A percentile compares a stretch with the other conserved stretches of the same genome.
These are phyloP conservation scores for Champsocephalus esox DNA, from an alignment of 2,797 vertebrate species.

Conservation along the genomic window DNA sequence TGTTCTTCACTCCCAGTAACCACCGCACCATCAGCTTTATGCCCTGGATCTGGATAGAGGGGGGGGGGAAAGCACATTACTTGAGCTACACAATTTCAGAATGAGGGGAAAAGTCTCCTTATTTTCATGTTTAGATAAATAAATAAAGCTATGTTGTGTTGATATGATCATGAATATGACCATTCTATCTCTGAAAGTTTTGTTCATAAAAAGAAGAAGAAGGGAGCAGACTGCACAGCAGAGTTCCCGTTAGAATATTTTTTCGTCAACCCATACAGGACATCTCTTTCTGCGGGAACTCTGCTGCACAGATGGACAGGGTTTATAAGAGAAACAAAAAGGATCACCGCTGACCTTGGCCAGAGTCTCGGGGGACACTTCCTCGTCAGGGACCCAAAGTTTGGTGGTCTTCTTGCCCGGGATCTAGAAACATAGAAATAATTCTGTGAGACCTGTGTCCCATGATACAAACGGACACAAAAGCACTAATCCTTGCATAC, in stretches of 20 bases:
- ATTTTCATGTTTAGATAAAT: not conserved
- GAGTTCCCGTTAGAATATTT: too few relatives aligned
- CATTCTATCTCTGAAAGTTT: not conserved
- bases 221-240: not conserved
- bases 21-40: constrained; percentile 99
- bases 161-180: not conserved
- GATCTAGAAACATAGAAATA: constrained; percentile 79
- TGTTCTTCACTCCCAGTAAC: constrained; percentile 98
- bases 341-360: constrained; percentile 89
- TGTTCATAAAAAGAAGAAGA: not conserved
- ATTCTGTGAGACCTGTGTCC: not conserved
- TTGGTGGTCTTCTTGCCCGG: constrained; percentile 98
- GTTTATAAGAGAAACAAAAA: not conserved
- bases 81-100: not conserved
- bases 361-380: constrained; percentile 95
- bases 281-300: too few relatives aligned
- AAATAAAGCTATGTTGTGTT: not conserved
- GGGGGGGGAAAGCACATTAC: not conserved
- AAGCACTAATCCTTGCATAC: not conserved
- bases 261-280: too few relatives aligned
- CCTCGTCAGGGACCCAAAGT: constrained; percentile 97
- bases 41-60: constrained; percentile 90
- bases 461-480: not conserved
- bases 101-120: not conserved
- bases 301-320: not conserved